Evolutionary conservation across 2,888 invertebrate genomes (phyloP), one percentile per base, ranked within the genome.

Genomic region (Standfussiana lucernea): DNA sequence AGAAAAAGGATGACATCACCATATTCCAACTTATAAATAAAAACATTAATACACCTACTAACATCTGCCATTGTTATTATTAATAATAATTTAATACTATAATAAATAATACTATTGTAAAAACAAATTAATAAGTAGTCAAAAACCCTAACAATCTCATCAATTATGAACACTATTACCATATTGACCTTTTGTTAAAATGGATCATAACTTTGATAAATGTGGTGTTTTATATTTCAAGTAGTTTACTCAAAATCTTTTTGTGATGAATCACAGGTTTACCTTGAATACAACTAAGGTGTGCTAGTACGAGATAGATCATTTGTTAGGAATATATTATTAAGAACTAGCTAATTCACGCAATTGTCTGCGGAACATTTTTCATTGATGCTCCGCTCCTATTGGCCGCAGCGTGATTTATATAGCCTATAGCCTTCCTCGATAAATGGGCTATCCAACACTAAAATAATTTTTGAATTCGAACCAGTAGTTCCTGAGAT

Each of bases 151-250:
- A 68, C 62, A 79, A 64, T 74, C 4, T 18, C 35, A 78, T 75
- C 47, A 69, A 72, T 66, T 15, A 56, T 45, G 64, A n/a, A 18
- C 42, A 62, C 13, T 21, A 67, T 72, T 72, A 69, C 28, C 56
- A 75, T 71, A 64, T 37, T 83, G 56, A 84, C 75, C 73, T 84
- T 84, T 78, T 35, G 0, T 10, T 13, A 65, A 40, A 75, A 21
- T 75, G 45, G 77, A 21, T 65, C 70, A 72, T 77, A 69, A 73
- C 53, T 75, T 45, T 71, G 35, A 67, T 50, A 37, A 50, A 74
- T 59, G 35, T n/a, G 2, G 10, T 70, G 35, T 61, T 82, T 77
- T 53, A 61, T 28, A 81, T 78, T 32, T 74, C 40, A 67, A 69
- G 35, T 21, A 40, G 37, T 69, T 80, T 68, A 35, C 42, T 59